Percentiles rank a stretch among this genome's conserved stretches.
phyloP scores from a whole-genome alignment of 2,888 invertebrate species.

The Thelaira solivaga region DNA sequence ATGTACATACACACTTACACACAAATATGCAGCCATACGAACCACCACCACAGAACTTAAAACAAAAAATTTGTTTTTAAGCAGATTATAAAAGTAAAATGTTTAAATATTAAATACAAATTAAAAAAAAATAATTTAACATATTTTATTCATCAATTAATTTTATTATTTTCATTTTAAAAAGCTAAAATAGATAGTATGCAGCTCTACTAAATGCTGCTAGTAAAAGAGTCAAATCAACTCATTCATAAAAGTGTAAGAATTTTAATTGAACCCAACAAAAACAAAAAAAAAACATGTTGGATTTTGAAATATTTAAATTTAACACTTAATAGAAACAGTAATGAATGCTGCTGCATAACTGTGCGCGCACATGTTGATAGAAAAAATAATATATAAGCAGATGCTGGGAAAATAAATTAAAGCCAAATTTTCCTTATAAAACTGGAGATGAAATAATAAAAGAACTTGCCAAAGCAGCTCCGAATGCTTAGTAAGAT shows the following conservation, averaged over 20 bases:
- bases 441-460: too few species aligned
- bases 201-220: not conserved
- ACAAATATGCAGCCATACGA: too few species aligned
- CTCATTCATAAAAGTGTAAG: slow-evolving; percentile 62
- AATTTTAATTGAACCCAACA: slow-evolving; percentile 24
- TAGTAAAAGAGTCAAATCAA: slow-evolving; percentile 14
- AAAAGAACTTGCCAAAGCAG: too few species aligned
- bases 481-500: too few species aligned
- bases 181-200: not conserved
- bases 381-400: too few species aligned
- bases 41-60: not conserved
- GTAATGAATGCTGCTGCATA: slow-evolving; percentile 64
- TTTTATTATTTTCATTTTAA: not conserved
- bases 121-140: slow-evolving; percentile 31
- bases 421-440: too few species aligned
- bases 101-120: not conserved
- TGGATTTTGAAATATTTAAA: too few species aligned
- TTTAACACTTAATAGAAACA: not conserved
- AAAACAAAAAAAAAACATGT: slow-evolving; percentile 45
- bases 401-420: too few species aligned
- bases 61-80: not conserved
- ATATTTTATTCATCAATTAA: slow-evolving; percentile 55
- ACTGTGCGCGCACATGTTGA: too few species aligned
- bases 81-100: slow-evolving; percentile 5
- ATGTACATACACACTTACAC: slow-evolving; percentile 38